A percentile compares a stretch with the other conserved stretches of the same genome.
Conservation (phyloP, 2,797 vertebrate genomes). For the Etheostoma perlongum region DNA sequence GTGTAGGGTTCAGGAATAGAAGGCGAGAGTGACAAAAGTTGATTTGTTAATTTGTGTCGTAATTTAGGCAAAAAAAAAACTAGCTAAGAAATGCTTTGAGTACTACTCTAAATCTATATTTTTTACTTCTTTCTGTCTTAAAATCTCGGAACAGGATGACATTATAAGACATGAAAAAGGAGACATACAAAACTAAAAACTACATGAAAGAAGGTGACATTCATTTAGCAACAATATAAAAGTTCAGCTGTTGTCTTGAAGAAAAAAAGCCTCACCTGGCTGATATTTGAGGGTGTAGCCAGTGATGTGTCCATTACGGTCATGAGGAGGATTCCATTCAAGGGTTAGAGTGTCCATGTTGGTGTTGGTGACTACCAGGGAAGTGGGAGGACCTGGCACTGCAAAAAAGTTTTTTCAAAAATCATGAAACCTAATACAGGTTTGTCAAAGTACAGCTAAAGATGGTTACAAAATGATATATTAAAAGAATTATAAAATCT, state of each 20-base stretch:
- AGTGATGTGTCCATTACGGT: slow-evolving; percentile 91
- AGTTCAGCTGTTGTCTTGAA: background rate
- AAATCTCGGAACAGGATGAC: slow-evolving; percentile 46
- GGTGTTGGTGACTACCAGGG: slow-evolving; percentile 87
- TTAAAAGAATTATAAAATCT: background rate
- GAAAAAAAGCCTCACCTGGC: slow-evolving; percentile 88
- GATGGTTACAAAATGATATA: background rate
- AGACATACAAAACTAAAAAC: slow-evolving; percentile 60
- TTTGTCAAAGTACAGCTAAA: background rate
- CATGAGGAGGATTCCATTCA: slow-evolving; percentile 92
- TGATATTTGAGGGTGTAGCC: slow-evolving; percentile 95
- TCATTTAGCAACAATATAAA: slow-evolving; percentile 8
- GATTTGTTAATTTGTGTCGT: slow-evolving; percentile 71
- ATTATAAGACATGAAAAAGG: slow-evolving; percentile 53
- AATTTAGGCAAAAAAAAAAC: slow-evolving; percentile 44
- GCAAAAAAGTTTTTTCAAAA: slow-evolving; percentile 41
- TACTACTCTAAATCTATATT: slow-evolving; percentile 25
- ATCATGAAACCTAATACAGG: background rate
- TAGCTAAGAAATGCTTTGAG: slow-evolving; percentile 43
- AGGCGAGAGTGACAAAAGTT: slow-evolving; percentile 71
- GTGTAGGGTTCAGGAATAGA: slow-evolving; percentile 63
- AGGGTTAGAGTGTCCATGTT: slow-evolving; percentile 92
- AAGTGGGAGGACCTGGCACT: slow-evolving; percentile 92
- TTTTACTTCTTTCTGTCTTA: slow-evolving; percentile 4
- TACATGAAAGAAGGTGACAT: slow-evolving; percentile 54